Base-by-base conservation (phyloP, 2,888 invertebrate species). In the Spisula solida region DNA sequence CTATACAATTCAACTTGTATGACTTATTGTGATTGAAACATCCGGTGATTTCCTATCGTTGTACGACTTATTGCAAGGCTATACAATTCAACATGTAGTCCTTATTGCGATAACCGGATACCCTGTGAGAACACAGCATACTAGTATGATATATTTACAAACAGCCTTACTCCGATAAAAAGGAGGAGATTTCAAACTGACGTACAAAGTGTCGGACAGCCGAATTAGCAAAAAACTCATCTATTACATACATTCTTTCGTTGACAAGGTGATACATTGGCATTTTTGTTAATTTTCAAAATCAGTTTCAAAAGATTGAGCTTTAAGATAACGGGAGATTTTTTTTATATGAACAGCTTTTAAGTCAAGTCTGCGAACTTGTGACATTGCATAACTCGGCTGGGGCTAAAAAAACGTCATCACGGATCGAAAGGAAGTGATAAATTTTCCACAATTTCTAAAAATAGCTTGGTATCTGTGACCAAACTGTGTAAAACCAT, bases 401-500 rank as follows among this genome's bases (percentile, higher is more conserved):
- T 20, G 60, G 12, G 60, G n/a, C 60, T n/a, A 66, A 66, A 25
- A 25, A n/a, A 60, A n/a, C 60, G n/a, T 60, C 25, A n/a, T 66
- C n/a, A 66, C 5, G 25, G n/a, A n/a, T 66, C n/a, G 10, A 75
- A 16, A 14, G 75, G 75, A 75, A 34, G 75, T 75, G 31, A 34
- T 34, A 75, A 31, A 75, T 75, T 75, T 75, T 75, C 34, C 16
- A 75, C 31, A 34, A 75, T 75, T 31, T 75, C 75, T 75, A 75
- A 75, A 75, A 75, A 75, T 75, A 75, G 75, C 31, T 20, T 34
- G 75, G 75, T 75, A 75, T 75, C 75, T 75, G 75, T 75, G 75
- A 75, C 75, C 31, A 75, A 16, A 75, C 31, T 34, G 75, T 31
- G 34, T 75, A 34, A 18, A 29, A 34, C 29, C 34, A 31, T 31